Evolutionary conservation across 2,888 invertebrate species (phyloP), one percentile per base, ranked within the genome.

Genomic region (Spodoptera littoralis): DNA sequence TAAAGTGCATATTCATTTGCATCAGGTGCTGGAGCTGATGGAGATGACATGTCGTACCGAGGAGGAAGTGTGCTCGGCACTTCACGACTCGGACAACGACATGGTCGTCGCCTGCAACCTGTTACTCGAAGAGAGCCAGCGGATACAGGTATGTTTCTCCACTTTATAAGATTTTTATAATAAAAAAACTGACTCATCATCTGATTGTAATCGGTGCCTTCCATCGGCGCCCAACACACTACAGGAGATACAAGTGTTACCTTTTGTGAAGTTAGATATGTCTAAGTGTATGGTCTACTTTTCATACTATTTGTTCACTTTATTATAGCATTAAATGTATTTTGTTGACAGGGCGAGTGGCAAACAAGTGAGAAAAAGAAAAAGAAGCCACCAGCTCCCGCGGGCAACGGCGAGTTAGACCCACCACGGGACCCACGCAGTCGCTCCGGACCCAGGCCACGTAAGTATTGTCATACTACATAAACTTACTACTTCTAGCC

Each of bases 51-150:
- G 97, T 81, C 97, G 97, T 85, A 96, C 97, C 58, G 98, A 98
- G 88, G 98, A 98, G 89, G 98, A 98, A 92, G 98, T 98, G 60
- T 97, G 97, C 85, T 97, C 98, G 88, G 99, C 98, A 67, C 96
- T 99, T 63, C 98, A 98, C 90, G 99, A 99, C 95, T 97, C 97
- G 85, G 98, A 98, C 93, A 97, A 98, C 90, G 98, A 99, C 93
- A 95, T 97, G 88, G 96, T 97, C 81, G 96, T 96, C 85, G 99
- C 98, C 70, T 97, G 97, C 81, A 97, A 97, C 85, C 96, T 97
- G 92, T 95, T 98, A 70, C 95, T 97, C 57, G 98, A 98, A 89
- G 97, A 97, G 65, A 96, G 94, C 51, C 95, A 95, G 83, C 87
- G 90, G 84, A 91, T 92, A 90, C 95, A 96, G 93, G 96, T 96